A percentile compares a stretch with the other conserved stretches of the same genome.
These are phyloP conservation scores for Achroia grisella DNA, from an alignment of 1,140 invertebrate genomes.

Conservation along the genomic window DNA sequence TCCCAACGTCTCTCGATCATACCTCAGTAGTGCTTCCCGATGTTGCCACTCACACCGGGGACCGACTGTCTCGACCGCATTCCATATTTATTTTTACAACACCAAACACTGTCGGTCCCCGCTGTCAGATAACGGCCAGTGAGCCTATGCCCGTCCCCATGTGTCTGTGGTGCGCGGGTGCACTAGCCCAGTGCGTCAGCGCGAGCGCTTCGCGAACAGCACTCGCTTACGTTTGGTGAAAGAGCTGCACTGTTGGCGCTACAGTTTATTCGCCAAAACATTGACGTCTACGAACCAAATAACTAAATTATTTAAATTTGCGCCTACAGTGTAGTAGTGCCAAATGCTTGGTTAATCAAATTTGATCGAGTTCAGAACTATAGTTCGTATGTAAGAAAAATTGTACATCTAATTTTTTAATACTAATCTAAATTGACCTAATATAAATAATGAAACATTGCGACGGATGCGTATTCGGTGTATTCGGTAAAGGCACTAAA, in stretches of 20 bases:
- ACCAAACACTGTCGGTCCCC: slow-evolving; percentile 33
- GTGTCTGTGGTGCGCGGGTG: slow-evolving; percentile 48
- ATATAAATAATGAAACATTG: slow-evolving; percentile 19
- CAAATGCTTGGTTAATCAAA: slow-evolving; percentile 16
- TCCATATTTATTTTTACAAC: too few relatives aligned
- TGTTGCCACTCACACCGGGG: slow-evolving; percentile 43
- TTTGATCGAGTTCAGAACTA: not conserved
- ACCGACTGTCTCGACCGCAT: slow-evolving; percentile 21
- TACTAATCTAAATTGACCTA: slow-evolving; percentile 13
- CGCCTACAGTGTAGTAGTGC: slow-evolving; percentile 38
- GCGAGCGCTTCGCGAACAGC: slow-evolving; percentile 64
- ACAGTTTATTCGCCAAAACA: slow-evolving; percentile 1
- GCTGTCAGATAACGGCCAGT: slow-evolving; percentile 30
- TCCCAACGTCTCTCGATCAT: slow-evolving; percentile 6
- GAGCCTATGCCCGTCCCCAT: slow-evolving; percentile 38
- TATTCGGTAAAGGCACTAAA: slow-evolving; percentile 19
- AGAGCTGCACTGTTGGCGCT: slow-evolving; percentile 44
- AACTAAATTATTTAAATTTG: slow-evolving; percentile 14
- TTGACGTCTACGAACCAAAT: not conserved
- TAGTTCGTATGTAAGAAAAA: slow-evolving; percentile 11
- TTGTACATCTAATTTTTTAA: slow-evolving; percentile 2
- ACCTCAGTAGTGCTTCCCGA: slow-evolving; percentile 48
- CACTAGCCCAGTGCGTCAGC: slow-evolving; percentile 38
- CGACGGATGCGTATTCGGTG: slow-evolving; percentile 62
- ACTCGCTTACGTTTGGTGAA: slow-evolving; percentile 61